Evolutionary conservation across 53 echinoderm and acorn worm species (phyloP), one percentile per base, ranked within the genome.

Genomic region (Holothuria leucospilota): DNA sequence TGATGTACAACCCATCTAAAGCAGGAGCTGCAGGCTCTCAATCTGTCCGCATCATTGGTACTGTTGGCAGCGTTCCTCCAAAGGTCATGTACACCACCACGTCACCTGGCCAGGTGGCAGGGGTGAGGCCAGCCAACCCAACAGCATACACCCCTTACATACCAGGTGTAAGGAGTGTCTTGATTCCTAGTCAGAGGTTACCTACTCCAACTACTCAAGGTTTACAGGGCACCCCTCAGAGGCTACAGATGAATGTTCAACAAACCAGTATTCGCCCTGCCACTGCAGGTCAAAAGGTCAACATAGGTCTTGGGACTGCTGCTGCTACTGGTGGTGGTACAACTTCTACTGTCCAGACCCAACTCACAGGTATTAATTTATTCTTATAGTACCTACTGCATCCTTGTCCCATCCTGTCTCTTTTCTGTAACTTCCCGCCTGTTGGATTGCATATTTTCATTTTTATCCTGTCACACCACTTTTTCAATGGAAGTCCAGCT

Each of bases 1-100:
- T 83, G 84, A 83, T 83, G 84, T 83, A 83, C 84, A 83, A 64
- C 15, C 65, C 84, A 10, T 30, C 30, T 16, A 66, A 46, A 20
- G n/a, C 84, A 9, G 65, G 65, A 29, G 16, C 68, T 16, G 34
- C 28, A 18, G 56, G 56, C 18, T 56, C 56, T 16, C 68, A 67
- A 27, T 39, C 84, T 15, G 41, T 83, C 84, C 59, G 81, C 29
- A 83, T 83, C 84, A 64, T 83, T 25, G 52, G 65, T 20, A 42
- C 46, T 28, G 52, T 64, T n/a, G 65, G 41, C 16, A 39, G 84
- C 8, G 67, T 64, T 2, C 84, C 38, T 39, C 65, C 42, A 25
- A 83, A 83, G 51, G 63, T 83, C 46, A 52, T 83, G 41, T 66
- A 66, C 46, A 83, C 84, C 49, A 64, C 65, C 84, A 41, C 51